Conservation (phyloP, 2,888 invertebrate genomes). For the Crossocerus cetratus region DNA sequence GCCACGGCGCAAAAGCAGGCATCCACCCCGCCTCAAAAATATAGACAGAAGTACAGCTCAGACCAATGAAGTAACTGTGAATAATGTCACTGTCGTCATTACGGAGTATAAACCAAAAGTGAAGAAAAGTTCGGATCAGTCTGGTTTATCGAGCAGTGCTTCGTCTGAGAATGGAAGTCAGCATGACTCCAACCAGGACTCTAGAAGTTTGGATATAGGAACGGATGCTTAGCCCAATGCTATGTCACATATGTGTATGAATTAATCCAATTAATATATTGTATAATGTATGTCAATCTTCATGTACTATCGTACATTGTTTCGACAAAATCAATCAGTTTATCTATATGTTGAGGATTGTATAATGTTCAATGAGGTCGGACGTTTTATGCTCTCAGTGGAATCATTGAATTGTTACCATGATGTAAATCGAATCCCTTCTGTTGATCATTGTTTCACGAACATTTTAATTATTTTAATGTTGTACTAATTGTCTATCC, state of each 20-base stretch:
- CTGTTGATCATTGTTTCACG: conserved; percentile 32
- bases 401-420: conserved; percentile 49
- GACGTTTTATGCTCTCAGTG: conserved; percentile 66
- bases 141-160: conserved; percentile 77
- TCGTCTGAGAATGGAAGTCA: conserved; percentile 78
- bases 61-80: conserved; percentile 96
- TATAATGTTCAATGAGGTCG: conserved; percentile 53
- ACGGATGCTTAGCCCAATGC: conserved; percentile 72
- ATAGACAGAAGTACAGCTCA: conserved; percentile 95
- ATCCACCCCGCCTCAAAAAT: conserved; percentile 92
- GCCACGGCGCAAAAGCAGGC: conserved; percentile 75
- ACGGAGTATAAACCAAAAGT: conserved; percentile 95
- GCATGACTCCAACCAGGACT: conserved; percentile 78
- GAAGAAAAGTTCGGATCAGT: conserved; percentile 76
- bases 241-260: conserved; percentile 60
- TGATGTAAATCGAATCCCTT: conserved; percentile 19
- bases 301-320: conserved; percentile 54
- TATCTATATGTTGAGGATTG: conserved; percentile 55
- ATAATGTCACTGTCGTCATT: conserved; percentile 97
- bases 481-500: conserved; percentile 14
- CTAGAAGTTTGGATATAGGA: conserved; percentile 77
- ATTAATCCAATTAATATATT: conserved; percentile 68
- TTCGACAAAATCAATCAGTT: conserved; percentile 54
- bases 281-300: conserved; percentile 61
- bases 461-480: conserved; percentile 20